Evolutionary conservation across 1,140 invertebrate species (phyloP).

Genomic region (Saxidomus purpurata): DNA sequence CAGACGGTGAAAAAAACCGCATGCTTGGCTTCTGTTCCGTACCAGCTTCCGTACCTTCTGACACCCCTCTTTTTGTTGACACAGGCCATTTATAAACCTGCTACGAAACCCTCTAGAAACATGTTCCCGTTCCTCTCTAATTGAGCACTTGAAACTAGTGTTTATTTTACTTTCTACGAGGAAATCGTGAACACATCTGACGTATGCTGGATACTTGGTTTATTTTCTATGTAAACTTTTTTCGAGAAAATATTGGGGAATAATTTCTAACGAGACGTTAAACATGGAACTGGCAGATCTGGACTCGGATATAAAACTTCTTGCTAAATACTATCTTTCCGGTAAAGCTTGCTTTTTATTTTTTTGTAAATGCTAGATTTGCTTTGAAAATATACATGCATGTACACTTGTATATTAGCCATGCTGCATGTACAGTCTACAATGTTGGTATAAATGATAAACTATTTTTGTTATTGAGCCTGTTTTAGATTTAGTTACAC

Average conservation of each 20-base stretch:
- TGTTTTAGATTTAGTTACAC: no score
- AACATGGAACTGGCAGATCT: slow-evolving; percentile 3
- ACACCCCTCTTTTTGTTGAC: slow-evolving; percentile 34
- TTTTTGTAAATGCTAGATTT: not conserved
- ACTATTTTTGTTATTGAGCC: no score
- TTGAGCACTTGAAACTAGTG: slow-evolving; percentile 10
- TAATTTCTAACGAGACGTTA: not conserved
- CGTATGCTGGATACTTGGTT: not conserved
- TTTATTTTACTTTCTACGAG: slow-evolving; percentile 27
- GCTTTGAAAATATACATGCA: not conserved
- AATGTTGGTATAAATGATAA: no score
- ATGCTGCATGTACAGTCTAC: no score
- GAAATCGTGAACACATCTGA: not conserved
- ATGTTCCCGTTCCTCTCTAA: slow-evolving; percentile 10
- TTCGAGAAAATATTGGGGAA: slow-evolving; percentile 6
- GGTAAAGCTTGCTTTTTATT: slow-evolving; percentile 9
- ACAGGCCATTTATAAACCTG: slow-evolving; percentile 45
- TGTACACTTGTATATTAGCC: no score
- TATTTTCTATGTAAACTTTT: not conserved
- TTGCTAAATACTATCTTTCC: slow-evolving; percentile 29
- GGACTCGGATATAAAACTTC: slow-evolving; percentile 43
- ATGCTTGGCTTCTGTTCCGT: not conserved
- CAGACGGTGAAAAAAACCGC: no score
- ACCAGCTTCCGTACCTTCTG: not conserved
- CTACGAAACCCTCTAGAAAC: not conserved